Evolutionary conservation across 2,113 vertebrate genomes (phyloP).

Genomic region (Rynchops niger): DNA sequence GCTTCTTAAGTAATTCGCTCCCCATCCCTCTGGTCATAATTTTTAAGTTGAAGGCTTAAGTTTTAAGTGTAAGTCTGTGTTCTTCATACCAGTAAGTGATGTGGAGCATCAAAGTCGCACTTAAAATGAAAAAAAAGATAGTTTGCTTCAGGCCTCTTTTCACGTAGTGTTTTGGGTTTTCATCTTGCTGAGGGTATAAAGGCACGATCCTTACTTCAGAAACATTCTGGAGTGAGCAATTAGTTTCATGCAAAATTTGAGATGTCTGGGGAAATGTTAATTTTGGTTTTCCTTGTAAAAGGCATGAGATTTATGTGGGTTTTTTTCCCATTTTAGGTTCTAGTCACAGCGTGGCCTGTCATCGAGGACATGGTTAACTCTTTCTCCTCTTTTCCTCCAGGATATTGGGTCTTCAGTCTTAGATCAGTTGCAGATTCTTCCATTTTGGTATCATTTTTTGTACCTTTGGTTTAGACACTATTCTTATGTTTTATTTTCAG

Average conservation of each 20-base stretch:
- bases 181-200: background rate
- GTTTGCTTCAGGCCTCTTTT: background rate
- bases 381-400: background rate
- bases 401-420: background rate
- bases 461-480: background rate
- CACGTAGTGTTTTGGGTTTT: background rate
- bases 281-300: background rate
- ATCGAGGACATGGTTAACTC: background rate
- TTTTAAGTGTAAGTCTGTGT: background rate
- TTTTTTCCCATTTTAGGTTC: background rate
- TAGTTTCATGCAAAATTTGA: slow-evolving; percentile 22
- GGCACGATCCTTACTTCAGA: background rate
- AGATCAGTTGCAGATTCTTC: background rate
- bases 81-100: background rate
- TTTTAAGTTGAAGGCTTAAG: background rate
- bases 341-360: background rate
- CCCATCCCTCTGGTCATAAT: background rate
- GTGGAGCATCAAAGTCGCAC: background rate
- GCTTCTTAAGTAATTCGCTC: background rate
- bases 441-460: background rate
- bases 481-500: background rate
- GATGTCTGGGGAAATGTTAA: background rate
- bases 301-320: background rate
- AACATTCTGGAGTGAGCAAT: background rate
- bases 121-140: background rate